phyloP scores from a whole-genome alignment of 2,888 invertebrate genomes.

The Anarsia innoxiella region DNA sequence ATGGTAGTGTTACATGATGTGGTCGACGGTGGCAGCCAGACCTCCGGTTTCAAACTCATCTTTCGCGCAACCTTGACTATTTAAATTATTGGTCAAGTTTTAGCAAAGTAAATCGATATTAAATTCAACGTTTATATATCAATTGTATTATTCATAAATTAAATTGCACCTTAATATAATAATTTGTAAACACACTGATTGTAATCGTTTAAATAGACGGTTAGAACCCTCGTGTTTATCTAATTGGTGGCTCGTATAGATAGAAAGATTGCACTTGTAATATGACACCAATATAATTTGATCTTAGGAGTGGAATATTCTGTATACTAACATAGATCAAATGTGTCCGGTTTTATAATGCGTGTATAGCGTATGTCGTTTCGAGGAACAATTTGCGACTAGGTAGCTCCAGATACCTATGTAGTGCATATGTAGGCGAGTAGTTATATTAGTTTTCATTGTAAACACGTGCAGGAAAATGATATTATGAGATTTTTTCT shows the following conservation, averaged over 20 bases:
- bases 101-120: no score
- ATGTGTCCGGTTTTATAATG: slow-evolving; percentile 24
- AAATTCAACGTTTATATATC: no score
- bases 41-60: slow-evolving; percentile 50
- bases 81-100: slow-evolving; percentile 10
- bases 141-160: no score
- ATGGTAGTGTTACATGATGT: slow-evolving; percentile 54
- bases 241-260: slow-evolving; percentile 26
- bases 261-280: slow-evolving; percentile 26
- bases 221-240: slow-evolving; percentile 25
- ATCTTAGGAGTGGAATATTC: slow-evolving; percentile 14
- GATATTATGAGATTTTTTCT: no score
- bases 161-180: no score
- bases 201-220: not conserved
- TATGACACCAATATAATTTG: slow-evolving; percentile 21
- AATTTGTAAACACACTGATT: no score
- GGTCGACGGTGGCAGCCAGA: slow-evolving; percentile 36
- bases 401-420: no score
- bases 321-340: slow-evolving; percentile 17
- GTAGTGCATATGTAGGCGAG: no score
- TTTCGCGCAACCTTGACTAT: slow-evolving; percentile 47
- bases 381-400: slow-evolving; percentile 33
- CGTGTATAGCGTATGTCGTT: slow-evolving; percentile 29
- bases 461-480: no score
- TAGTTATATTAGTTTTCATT: no score